phyloP scores from a whole-genome alignment of 2,888 invertebrate species.

The Ornithoptera alexandrae region DNA sequence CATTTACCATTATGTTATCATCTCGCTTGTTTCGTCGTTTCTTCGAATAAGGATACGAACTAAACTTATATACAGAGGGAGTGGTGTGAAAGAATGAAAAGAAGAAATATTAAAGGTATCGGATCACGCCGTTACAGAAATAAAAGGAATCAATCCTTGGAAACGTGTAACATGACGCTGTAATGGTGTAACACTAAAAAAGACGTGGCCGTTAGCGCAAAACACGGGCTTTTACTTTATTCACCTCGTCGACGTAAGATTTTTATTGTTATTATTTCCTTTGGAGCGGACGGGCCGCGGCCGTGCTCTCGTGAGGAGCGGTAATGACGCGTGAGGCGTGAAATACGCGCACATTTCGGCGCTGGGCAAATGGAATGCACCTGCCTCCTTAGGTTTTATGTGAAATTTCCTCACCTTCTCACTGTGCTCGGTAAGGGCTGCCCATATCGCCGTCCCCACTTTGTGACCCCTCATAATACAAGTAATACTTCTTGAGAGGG shows the following conservation, averaged over 20 bases:
- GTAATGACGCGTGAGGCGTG: slow-evolving; percentile 72
- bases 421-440: slow-evolving; percentile 68
- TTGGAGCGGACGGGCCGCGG: slow-evolving; percentile 58
- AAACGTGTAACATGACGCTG: neutral
- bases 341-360: slow-evolving; percentile 75
- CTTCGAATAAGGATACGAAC: no score
- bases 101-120: neutral
- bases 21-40: no score
- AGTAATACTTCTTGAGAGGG: slow-evolving; percentile 77
- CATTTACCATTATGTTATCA: no score
- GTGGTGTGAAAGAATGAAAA: no score
- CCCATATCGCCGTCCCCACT: slow-evolving; percentile 76
- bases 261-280: slow-evolving; percentile 73
- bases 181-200: slow-evolving; percentile 14
- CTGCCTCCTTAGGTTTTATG: slow-evolving; percentile 79
- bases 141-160: slow-evolving; percentile 10
- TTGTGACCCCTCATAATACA: slow-evolving; percentile 78
- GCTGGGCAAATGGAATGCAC: slow-evolving; percentile 77
- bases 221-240: slow-evolving; percentile 43
- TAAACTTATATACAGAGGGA: no score
- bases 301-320: slow-evolving; percentile 57
- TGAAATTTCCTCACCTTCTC: slow-evolving; percentile 77
- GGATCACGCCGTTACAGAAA: neutral
- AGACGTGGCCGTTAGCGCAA: slow-evolving; percentile 16
- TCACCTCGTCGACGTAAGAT: slow-evolving; percentile 61